phyloP scores from a whole-genome alignment of 2,113 vertebrate species.

The Melanocharis versteri region DNA sequence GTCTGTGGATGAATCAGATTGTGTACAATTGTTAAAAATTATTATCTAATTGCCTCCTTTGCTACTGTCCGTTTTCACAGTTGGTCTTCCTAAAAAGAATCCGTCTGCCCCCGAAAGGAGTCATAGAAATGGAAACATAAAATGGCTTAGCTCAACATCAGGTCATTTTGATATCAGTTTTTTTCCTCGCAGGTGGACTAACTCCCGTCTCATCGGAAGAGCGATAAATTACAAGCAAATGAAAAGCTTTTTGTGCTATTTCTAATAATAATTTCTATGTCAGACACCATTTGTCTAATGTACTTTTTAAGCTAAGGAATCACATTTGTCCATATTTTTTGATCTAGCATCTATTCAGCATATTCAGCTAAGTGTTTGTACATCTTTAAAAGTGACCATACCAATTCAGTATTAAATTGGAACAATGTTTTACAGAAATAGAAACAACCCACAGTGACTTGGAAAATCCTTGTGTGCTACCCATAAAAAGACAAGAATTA shows the following conservation, averaged over 20 bases:
- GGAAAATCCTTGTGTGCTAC: not conserved
- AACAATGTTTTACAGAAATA: not conserved
- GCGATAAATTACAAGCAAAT: not conserved
- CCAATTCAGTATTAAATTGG: not conserved
- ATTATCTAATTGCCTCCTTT: not conserved
- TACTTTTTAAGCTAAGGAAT: not conserved
- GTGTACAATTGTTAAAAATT: constrained; percentile 13
- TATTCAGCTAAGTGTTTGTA: not conserved
- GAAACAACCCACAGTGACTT: not conserved
- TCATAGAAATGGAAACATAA: not conserved
- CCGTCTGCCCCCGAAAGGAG: not conserved
- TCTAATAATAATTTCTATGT: not conserved
- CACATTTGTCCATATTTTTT: not conserved
- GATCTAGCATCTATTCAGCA: not conserved
- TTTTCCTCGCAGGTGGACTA: not conserved
- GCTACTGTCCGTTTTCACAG: not conserved
- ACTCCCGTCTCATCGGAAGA: not conserved
- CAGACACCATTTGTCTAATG: not conserved
- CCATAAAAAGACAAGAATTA: not conserved
- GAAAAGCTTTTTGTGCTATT: not conserved
- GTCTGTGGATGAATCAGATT: not conserved
- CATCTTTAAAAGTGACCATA: not conserved
- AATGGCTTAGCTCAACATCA: not conserved
- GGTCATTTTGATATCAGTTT: not conserved
- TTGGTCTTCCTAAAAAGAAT: not conserved